These are phyloP conservation scores for Trachelus stipa DNA, from an alignment of 2,888 invertebrate species.

Conservation along the genomic window DNA sequence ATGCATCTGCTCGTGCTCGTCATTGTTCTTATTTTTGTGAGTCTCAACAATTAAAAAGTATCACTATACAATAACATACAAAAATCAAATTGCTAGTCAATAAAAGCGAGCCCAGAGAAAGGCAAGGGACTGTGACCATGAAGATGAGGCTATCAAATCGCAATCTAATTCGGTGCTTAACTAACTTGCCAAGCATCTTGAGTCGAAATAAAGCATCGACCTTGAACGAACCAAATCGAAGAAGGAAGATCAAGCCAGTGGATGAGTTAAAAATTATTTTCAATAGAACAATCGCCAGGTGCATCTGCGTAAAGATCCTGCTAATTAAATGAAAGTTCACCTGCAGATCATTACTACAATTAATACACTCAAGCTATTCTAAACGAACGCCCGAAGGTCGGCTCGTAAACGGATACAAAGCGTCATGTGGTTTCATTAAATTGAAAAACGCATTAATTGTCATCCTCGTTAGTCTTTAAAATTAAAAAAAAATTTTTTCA, in stretches of 20 bases:
- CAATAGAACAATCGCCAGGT: neutral
- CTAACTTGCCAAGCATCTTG: neutral
- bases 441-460: neutral
- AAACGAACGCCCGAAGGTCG: neutral
- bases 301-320: neutral
- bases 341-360: neutral
- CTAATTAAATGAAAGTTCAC: neutral
- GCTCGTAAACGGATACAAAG: neutral
- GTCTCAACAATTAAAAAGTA: conserved; percentile 21
- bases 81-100: neutral
- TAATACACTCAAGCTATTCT: neutral
- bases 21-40: conserved; percentile 45
- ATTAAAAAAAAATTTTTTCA: neutral
- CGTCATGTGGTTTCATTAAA: neutral
- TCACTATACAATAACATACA: neutral
- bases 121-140: neutral
- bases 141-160: neutral
- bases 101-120: neutral
- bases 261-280: neutral
- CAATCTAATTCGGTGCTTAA: neutral
- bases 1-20: conserved; percentile 53
- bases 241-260: neutral
- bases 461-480: neutral
- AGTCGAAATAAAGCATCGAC: neutral
- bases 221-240: neutral